phyloP scores from a whole-genome alignment of 2,113 vertebrate genomes.

The human region GRCh38 chr1:17829501-17830000 shows the following conservation, averaged over 20 bases:
- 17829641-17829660: constrained; percentile 75
- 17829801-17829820: neutral
- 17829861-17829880: constrained; percentile 40
- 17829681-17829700: constrained; percentile 66
- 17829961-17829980: neutral
- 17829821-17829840: neutral
- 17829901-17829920: neutral
- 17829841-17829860: constrained; percentile 75
- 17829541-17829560: constrained; percentile 73
- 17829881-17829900: constrained; percentile 37
- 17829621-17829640: constrained; percentile 64
- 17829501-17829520: constrained; percentile 76
- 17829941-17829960: neutral
- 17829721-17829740: constrained; percentile 50
- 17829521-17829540: constrained; percentile 74
- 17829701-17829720: constrained; percentile 14
- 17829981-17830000: neutral
- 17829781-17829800: constrained; percentile 63
- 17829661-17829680: constrained; percentile 76
- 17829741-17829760: constrained; percentile 44
- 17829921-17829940: neutral
- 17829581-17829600: constrained; percentile 1
- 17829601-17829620: constrained; percentile 65
- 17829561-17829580: constrained; percentile 68
- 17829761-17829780: neutral